A percentile compares a stretch with the other conserved stretches of the same genome.
Conservation (phyloP, 2,797 vertebrate species). For the Carduelis carduelis region DNA sequence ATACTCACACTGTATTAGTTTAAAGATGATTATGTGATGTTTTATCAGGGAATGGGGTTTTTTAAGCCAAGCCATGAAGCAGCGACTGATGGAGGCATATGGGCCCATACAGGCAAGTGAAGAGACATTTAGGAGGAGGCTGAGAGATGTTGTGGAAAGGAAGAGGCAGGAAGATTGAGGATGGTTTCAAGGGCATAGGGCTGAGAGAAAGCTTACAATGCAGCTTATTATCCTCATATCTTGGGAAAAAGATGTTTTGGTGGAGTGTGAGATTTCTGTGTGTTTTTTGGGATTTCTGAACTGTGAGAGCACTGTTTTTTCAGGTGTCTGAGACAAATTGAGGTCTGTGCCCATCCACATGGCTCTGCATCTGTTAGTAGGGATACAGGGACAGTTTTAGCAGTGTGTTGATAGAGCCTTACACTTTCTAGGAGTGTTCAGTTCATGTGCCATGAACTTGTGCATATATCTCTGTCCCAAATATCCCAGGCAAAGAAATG, state of each 20-base stretch:
- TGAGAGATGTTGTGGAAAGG: not conserved
- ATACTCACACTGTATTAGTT: not conserved
- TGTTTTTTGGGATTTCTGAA: not conserved
- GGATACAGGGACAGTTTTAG: not conserved
- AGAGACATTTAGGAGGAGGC: not conserved
- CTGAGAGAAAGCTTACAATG: not conserved
- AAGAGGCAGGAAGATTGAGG: not conserved
- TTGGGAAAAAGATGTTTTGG: not conserved
- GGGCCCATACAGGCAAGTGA: not conserved
- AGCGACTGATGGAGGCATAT: fast-evolving
- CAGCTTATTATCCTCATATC: not conserved
- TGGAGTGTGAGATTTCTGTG: not conserved
- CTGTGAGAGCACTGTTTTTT: not conserved
- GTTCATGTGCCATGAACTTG: not conserved
- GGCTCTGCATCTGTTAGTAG: not conserved
- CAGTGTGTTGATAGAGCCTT: not conserved
- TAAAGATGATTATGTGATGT: not conserved
- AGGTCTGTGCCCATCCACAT: not conserved
- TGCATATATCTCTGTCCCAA: not conserved
- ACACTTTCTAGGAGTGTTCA: fast-evolving
- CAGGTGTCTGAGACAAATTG: not conserved
- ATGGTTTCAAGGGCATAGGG: not conserved
- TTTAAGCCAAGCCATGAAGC: not conserved
- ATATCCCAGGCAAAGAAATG: not conserved
- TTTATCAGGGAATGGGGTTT: not conserved